Conservation (phyloP, 1,140 invertebrate species). For the Holotrichia oblita region DNA sequence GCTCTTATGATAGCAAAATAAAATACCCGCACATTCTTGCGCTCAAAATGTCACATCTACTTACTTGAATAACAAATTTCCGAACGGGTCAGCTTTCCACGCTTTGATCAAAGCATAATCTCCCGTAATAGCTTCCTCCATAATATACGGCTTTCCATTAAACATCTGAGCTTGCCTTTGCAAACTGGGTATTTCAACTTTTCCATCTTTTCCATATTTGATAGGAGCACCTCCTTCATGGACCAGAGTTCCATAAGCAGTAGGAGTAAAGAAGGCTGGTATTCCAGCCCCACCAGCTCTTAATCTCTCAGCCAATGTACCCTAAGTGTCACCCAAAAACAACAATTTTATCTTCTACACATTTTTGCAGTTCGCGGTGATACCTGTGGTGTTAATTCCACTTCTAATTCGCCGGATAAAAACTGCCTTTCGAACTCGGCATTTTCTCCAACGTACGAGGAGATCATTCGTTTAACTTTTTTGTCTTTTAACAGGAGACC, state of each 20-base stretch:
- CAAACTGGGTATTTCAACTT: conserved; percentile 73
- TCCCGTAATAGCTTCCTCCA: conserved; percentile 96
- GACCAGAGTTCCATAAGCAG: conserved; percentile 93
- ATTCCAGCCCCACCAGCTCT: conserved; percentile 96
- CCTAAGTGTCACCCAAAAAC: conserved; percentile 62
- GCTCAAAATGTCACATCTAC: neutral
- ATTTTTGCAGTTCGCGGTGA: neutral
- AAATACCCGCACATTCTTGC: no score
- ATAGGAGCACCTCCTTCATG: conserved; percentile 95
- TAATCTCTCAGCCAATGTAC: conserved; percentile 92
- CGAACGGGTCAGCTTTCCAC: conserved; percentile 93
- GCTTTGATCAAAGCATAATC: conserved; percentile 98
- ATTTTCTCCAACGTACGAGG: conserved; percentile 99
- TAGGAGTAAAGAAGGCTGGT: conserved; percentile 97
- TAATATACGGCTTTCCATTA: conserved; percentile 86
- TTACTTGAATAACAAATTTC: conserved; percentile 93
- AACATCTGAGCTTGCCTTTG: conserved; percentile 74
- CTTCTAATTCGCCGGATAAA: conserved; percentile 89
- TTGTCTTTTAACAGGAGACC: conserved; percentile 71
- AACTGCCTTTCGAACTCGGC: conserved; percentile 96
- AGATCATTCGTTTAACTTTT: conserved; percentile 66
- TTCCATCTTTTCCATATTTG: conserved; percentile 82
- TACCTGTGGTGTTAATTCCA: conserved; percentile 92
- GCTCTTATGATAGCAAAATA: no score
- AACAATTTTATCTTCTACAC: neutral